Base-by-base conservation (phyloP, 2,888 invertebrate species). In the Cerastoderma edule region DNA sequence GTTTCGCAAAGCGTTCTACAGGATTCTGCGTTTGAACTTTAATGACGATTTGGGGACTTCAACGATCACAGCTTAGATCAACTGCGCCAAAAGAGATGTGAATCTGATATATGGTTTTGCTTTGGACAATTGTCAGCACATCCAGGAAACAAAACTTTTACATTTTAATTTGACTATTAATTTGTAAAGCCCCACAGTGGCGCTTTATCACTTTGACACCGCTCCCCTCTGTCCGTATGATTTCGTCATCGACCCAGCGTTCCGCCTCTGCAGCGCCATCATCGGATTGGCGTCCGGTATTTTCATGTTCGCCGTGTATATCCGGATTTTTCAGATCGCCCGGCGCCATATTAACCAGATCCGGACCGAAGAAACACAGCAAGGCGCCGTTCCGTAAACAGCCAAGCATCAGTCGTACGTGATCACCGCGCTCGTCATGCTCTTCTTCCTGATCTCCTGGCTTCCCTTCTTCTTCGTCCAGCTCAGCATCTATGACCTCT, bases 401-500 rank as follows among this genome's bases (percentile, higher is more conserved):
- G 22, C 53, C 53, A 27, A 27, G 22, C 3, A 53, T 27, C 53
- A 53, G 30, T 57, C 28, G 0, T 69, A 80, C 19, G 27, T 44
- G 28, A 68, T 69, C 8, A 53, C 77, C 22, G 75, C 67, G 8
- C 24, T 84, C 5, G 82, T 85, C 0, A 72, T 84, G 16, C 32
- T 80, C 10, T 67, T 70, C 2, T 85, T 84, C 63, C 72, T 75
- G 13, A 33, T 83, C 4, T 80, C 78, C 16, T 85, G 85, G 85
- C 48, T 80, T 35, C 85, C 85, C 6, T 84, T 82, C 65, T 72
- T 74, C 66, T 50, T 79, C 13, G 50, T 83, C 10, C 79, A 81
- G 54, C 53, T 80, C 13, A 48, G 71, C 13, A 72, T 78, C 32
- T n/a, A 60, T 5, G 44, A 57, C 22, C 57, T 48, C n/a, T 27